Conservation (phyloP, 2,888 invertebrate genomes). For the Callyntrura sp. region DNA sequence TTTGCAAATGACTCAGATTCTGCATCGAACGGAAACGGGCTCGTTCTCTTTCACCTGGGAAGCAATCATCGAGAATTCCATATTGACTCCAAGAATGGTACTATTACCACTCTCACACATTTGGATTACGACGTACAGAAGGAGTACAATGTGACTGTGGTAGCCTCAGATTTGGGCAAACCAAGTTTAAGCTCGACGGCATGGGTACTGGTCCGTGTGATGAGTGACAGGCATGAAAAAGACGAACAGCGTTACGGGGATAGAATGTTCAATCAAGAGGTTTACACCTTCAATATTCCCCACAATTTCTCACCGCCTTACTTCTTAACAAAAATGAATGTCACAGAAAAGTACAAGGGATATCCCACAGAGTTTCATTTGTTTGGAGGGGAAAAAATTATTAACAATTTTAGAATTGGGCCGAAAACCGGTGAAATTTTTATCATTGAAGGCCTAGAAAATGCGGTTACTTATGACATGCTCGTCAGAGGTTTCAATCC, state of each 20-base stretch:
- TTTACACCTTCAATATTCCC: constrained; percentile 93
- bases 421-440: constrained; percentile 91
- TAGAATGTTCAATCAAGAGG: constrained; percentile 87
- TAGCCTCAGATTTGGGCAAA: constrained; percentile 94
- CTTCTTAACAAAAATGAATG: constrained; percentile 91
- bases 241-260: constrained; percentile 88
- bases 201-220: constrained; percentile 85
- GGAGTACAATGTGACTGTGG: constrained; percentile 91
- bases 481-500: constrained; percentile 86
- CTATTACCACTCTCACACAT: constrained; percentile 91
- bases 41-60: constrained; percentile 83
- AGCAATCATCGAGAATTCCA: constrained; percentile 88
- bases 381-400: constrained; percentile 84
- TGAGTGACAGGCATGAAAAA: constrained; percentile 75
- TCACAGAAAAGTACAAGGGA: constrained; percentile 89
- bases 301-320: constrained; percentile 93
- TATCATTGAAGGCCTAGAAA: constrained; percentile 90
- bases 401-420: constrained; percentile 91
- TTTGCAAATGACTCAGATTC: constrained; percentile 95
- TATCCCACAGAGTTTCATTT: constrained; percentile 86
- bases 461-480: constrained; percentile 90
- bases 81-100: constrained; percentile 94
- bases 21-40: constrained; percentile 91
- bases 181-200: constrained; percentile 94
- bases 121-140: constrained; percentile 90